Evolutionary conservation across 2,888 invertebrate genomes (phyloP).

Genomic region (Xylocampa areola): DNA sequence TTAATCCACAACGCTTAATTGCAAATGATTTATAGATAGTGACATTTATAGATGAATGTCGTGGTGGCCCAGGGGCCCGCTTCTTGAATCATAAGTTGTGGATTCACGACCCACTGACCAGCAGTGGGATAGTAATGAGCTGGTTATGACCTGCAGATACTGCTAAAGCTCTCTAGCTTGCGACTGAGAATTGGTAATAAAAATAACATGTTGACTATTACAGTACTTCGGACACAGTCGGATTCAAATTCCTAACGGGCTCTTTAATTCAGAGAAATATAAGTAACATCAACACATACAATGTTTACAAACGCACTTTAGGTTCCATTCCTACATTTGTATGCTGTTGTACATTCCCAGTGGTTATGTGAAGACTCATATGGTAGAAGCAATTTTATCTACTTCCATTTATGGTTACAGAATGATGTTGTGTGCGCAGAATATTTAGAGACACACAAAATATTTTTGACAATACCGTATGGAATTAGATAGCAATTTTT

Average conservation of each 20-base stretch:
- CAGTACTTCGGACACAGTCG: neutral
- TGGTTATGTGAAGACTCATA: slow-evolving; percentile 21
- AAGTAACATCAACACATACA: slow-evolving; percentile 7
- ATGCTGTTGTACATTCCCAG: slow-evolving; percentile 15
- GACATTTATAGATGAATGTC: too few species aligned
- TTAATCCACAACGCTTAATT: slow-evolving; percentile 42
- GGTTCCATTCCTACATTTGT: slow-evolving; percentile 23
- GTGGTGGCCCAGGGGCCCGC: too few species aligned
- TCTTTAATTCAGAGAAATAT: slow-evolving; percentile 30
- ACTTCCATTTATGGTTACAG: slow-evolving; percentile 7
- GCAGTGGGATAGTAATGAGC: too few species aligned
- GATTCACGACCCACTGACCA: too few species aligned
- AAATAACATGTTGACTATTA: slow-evolving; percentile 12
- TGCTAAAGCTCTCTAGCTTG: slow-evolving; percentile 5
- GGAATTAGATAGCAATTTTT: neutral
- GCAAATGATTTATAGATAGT: slow-evolving; percentile 34
- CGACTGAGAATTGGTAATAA: slow-evolving; percentile 17
- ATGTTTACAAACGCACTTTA: slow-evolving; percentile 11
- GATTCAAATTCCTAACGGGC: slow-evolving; percentile 37
- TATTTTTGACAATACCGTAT: slow-evolving; percentile 6
- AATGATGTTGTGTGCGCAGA: slow-evolving; percentile 24
- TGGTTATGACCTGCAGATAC: too few species aligned
- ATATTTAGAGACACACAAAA: slow-evolving; percentile 22
- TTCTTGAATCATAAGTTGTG: too few species aligned
- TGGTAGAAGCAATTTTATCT: slow-evolving; percentile 18